phyloP scores from a whole-genome alignment of 2,113 vertebrate species.

The Erythrocercus mccallii region DNA sequence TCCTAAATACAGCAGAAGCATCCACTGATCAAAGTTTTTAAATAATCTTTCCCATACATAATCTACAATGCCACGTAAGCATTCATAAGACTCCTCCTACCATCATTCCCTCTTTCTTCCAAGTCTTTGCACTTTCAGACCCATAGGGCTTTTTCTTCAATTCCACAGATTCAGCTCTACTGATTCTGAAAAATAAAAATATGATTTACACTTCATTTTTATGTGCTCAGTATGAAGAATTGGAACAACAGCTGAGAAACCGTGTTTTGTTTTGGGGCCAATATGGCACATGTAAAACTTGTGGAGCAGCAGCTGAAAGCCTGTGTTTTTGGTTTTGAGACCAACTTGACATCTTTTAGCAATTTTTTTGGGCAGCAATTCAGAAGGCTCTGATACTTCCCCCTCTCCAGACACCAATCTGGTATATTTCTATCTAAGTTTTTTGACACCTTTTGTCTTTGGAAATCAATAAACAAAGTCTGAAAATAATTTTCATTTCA shows the following conservation, averaged over 20 bases:
- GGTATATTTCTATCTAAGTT: slow-evolving; percentile 46
- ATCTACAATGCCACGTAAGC: not conserved
- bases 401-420: slow-evolving; percentile 33
- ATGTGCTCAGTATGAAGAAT: not conserved
- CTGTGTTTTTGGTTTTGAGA: slow-evolving; percentile 38
- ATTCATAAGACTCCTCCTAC: not conserved
- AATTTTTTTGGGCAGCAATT: slow-evolving; percentile 53
- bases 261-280: slow-evolving; percentile 37
- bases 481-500: slow-evolving; percentile 40
- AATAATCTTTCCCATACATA: not conserved
- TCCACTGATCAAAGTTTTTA: not conserved
- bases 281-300: slow-evolving; percentile 38
- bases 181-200: slow-evolving; percentile 12
- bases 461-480: slow-evolving; percentile 56
- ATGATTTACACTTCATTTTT: slow-evolving; percentile 12
- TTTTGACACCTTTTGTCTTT: slow-evolving; percentile 54
- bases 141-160: not conserved
- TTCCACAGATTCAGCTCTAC: not conserved
- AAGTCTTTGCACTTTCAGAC: not conserved
- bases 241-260: slow-evolving; percentile 22
- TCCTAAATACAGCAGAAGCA: not conserved
- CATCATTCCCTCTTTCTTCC: not conserved
- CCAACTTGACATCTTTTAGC: slow-evolving; percentile 45
- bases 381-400: slow-evolving; percentile 32
- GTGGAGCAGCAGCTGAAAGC: slow-evolving; percentile 47